Base-by-base conservation (phyloP, 1,140 invertebrate species). In the Parasteatoda tepidariorum region DNA sequence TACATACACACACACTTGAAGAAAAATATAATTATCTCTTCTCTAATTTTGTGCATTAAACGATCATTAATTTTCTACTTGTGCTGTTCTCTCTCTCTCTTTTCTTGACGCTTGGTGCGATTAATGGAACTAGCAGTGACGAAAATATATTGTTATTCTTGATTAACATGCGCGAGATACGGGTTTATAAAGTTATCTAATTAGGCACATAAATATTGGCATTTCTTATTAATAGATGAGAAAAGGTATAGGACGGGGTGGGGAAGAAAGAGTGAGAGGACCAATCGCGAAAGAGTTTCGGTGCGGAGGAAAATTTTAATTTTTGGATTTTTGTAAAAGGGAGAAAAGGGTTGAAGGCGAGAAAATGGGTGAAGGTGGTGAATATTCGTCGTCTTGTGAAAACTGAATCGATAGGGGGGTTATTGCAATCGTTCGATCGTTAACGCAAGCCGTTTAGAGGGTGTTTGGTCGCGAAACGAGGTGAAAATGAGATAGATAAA, bases 71-170 rank as follows among this genome's bases (percentile, higher is more conserved):
- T 83, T 83, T 83, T 73, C 68, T 83, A 73, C 81, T 73, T 73
- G 81, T 74, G 68, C 81, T 70, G 9, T 70, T 82, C 54, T n/a
- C n/a, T n/a, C n/a, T n/a, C n/a, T n/a, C n/a, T n/a, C 78, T 67
- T 82, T 82, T 82, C 78, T 82, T 74, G 81, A 74, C 81, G 81
- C 78, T 66, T 34, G 57, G 41, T 70, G 64, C 57, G 70, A 83
- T 83, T 83, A 83, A 83, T 83, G 81, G 81, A 64, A 66, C 30
- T 38, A 55, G 57, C 81, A 71, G 78, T 83, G 81, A 83, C 81
- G 81, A 83, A 83, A 83, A 83, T 83, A 83, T 83, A 83, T 83
- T 83, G 81, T 83, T 83, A 83, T 83, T 83, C 81, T 83, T 83
- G 81, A 83, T 83, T 83, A 83, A 83, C 81, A 83, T 83, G 70